phyloP scores from a whole-genome alignment of 2,888 invertebrate species.

The Ypsolopha sequella region DNA sequence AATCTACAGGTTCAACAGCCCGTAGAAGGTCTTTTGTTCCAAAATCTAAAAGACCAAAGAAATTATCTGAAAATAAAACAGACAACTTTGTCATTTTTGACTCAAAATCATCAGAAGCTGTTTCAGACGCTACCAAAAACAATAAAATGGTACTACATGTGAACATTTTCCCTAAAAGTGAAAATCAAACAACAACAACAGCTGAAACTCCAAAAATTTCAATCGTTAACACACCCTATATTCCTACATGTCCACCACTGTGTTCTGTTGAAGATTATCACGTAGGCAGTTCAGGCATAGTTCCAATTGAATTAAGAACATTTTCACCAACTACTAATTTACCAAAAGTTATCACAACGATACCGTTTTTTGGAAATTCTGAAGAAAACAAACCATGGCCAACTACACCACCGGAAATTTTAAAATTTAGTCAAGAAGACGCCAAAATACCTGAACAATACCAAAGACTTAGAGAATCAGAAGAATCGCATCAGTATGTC shows the following conservation, averaged over 20 bases:
- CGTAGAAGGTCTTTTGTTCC: conserved; percentile 13
- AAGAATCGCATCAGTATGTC: conserved; percentile 10
- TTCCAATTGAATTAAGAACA: conserved; percentile 30
- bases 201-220: conserved; percentile 14
- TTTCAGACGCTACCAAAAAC: not conserved
- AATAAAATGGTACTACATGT: conserved; percentile 75
- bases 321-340: conserved; percentile 15
- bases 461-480: conserved; percentile 12
- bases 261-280: conserved; percentile 52
- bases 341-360: conserved; percentile 21
- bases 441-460: conserved; percentile 42
- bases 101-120: not conserved
- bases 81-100: not conserved
- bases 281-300: conserved; percentile 51
- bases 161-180: conserved; percentile 71
- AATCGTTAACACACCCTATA: conserved; percentile 16
- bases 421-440: conserved; percentile 51
- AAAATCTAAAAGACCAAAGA: conserved; percentile 23
- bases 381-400: conserved; percentile 19
- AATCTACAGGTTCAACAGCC: conserved; percentile 26
- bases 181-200: conserved; percentile 16
- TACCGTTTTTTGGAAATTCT: conserved; percentile 27
- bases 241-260: conserved; percentile 25
- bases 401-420: conserved; percentile 35
- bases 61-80: conserved; percentile 7